A percentile compares a stretch with the other conserved stretches of the same genome.
These are phyloP conservation scores for Eupithecia tripunctaria DNA, from an alignment of 2,888 invertebrate species.

Conservation along the genomic window DNA sequence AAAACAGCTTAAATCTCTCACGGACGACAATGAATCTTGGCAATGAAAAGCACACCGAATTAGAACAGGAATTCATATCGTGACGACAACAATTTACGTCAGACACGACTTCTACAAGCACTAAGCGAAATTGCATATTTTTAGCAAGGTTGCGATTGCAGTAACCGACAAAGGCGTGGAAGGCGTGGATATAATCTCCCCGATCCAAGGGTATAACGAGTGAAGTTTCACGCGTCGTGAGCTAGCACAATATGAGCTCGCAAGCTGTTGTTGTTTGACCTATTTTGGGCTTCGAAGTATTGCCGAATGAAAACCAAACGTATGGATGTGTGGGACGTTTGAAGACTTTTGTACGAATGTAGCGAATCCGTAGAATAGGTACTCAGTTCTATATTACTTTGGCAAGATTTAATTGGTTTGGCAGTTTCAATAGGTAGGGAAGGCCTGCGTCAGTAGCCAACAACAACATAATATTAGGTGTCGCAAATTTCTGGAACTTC, in stretches of 20 bases:
- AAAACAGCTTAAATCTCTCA: not conserved
- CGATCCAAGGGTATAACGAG: constrained; percentile 61
- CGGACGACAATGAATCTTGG: constrained; percentile 6
- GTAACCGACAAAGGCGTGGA: constrained; percentile 50
- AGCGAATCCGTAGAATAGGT: not conserved
- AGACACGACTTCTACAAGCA: constrained; percentile 21
- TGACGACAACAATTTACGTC: constrained; percentile 19
- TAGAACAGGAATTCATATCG: constrained; percentile 11
- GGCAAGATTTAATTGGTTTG: not conserved
- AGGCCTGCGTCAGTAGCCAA: not conserved
- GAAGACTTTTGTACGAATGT: not conserved
- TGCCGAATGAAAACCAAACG: constrained; percentile 4
- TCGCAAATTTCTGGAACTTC: no score
- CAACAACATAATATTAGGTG: no score
- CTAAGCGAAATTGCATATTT: constrained; percentile 28
- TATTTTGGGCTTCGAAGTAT: constrained; percentile 28
- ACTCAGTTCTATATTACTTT: no score
- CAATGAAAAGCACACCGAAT: constrained; percentile 11
- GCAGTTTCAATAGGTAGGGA: not conserved
- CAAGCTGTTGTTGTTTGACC: constrained; percentile 36
- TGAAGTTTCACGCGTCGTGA: constrained; percentile 50
- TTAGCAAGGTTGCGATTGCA: constrained; percentile 57
- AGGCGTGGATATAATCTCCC: constrained; percentile 58
- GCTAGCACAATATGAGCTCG: constrained; percentile 29
- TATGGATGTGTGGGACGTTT: constrained; percentile 8